Conservation (phyloP, 1,140 invertebrate species). For the Heliconius melpomene region DNA sequence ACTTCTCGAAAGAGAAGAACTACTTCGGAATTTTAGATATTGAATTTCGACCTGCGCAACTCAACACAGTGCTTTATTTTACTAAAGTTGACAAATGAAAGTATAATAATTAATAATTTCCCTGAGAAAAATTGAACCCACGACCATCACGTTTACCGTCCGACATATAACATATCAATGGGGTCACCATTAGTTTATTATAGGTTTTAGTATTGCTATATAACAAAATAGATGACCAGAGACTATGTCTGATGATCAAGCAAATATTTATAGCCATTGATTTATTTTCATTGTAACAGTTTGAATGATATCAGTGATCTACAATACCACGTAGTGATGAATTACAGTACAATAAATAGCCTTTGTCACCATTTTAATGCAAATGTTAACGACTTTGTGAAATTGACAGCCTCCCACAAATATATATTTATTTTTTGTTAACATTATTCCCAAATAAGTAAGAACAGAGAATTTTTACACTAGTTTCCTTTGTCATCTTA, state of each 20-base stretch:
- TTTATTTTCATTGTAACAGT: conserved; percentile 4
- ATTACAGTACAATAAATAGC: conserved; percentile 1
- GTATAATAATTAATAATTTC: not conserved
- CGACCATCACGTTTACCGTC: not conserved
- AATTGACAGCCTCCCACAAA: not conserved
- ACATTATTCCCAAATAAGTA: not conserved
- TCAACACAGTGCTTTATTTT: not conserved
- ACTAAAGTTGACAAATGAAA: too few species aligned
- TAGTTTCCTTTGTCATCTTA: not conserved
- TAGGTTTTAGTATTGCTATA: not conserved
- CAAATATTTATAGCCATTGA: not conserved
- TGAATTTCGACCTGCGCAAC: not conserved
- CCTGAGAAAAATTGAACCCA: not conserved
- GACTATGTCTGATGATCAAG: not conserved
- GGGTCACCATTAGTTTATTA: too few species aligned
- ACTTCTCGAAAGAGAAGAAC: too few species aligned
- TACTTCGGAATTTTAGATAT: not conserved
- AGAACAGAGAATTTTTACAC: not conserved
- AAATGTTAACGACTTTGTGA: not conserved
- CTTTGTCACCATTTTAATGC: conserved; percentile 1
- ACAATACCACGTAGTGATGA: not conserved
- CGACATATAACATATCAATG: not conserved
- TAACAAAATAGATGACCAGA: not conserved
- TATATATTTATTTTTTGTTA: not conserved
- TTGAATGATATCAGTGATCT: conserved; percentile 10